Evolutionary conservation across 2,888 invertebrate genomes (phyloP).

Genomic region (Acleris holmiana): DNA sequence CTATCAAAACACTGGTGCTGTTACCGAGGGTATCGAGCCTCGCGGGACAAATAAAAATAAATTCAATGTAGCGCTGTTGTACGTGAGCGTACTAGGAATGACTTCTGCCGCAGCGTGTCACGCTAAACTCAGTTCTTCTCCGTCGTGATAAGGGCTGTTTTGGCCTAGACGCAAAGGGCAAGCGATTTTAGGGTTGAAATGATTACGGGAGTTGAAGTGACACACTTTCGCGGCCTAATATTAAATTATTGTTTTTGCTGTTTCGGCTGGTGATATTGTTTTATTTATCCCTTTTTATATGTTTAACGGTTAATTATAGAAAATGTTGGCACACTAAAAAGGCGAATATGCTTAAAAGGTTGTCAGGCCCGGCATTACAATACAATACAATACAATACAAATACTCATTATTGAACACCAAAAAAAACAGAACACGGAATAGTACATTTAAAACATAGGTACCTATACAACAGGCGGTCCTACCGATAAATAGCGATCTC

Average conservation of each 20-base stretch:
- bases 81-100: constrained; percentile 15
- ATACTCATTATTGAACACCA: too few relatives aligned
- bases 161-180: not conserved
- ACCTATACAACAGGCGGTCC: too few relatives aligned
- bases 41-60: constrained; percentile 8
- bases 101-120: not conserved
- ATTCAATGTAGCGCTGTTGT: constrained; percentile 28
- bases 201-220: not conserved
- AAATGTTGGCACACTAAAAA: too few relatives aligned
- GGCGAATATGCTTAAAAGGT: too few relatives aligned
- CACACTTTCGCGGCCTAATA: constrained; percentile 4
- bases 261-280: not conserved
- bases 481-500: too few relatives aligned
- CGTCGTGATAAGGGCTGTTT: not conserved
- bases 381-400: too few relatives aligned
- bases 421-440: too few relatives aligned
- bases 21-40: not conserved
- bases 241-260: constrained; percentile 4
- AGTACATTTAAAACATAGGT: too few relatives aligned
- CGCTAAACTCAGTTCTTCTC: not conserved
- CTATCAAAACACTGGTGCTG: constrained; percentile 18
- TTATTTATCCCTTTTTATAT: too few relatives aligned
- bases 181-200: constrained; percentile 4
- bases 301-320: too few relatives aligned
- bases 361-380: too few relatives aligned